Percentiles rank a stretch among this genome's conserved stretches.
Conservation (phyloP, 2,888 invertebrate species). For the Azorinus chamasolen region DNA sequence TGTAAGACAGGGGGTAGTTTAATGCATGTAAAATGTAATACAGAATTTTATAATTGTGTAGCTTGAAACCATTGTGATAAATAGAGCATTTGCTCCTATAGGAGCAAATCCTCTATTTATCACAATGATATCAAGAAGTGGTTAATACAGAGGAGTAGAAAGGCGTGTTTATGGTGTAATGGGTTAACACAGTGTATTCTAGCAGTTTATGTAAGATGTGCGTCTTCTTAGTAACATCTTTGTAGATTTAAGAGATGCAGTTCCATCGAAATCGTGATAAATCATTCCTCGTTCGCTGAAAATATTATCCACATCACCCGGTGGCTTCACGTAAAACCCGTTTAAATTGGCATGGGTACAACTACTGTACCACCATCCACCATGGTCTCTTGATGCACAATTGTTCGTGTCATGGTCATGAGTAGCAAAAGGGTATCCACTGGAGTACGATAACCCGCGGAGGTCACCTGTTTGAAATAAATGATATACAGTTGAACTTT, state of each 20-base stretch:
- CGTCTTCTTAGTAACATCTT: conserved; percentile 8
- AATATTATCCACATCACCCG: neutral
- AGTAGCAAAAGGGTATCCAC: neutral
- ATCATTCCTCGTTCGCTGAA: neutral
- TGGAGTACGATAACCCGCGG: conserved; percentile 10
- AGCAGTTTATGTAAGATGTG: neutral
- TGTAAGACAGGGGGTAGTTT: too few relatives aligned
- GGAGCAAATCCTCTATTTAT: too few relatives aligned
- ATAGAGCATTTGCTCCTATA: too few relatives aligned
- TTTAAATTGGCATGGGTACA: conserved; percentile 26
- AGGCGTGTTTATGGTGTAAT: too few relatives aligned
- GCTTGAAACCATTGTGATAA: too few relatives aligned
- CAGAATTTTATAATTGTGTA: too few relatives aligned
- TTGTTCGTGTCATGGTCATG: neutral
- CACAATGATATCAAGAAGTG: too few relatives aligned
- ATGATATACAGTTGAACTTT: too few relatives aligned
- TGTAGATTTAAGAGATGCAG: conserved; percentile 2
- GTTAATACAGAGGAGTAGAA: too few relatives aligned
- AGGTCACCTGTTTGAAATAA: conserved; percentile 7
- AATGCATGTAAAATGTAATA: too few relatives aligned
- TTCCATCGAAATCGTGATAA: neutral
- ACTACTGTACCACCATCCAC: conserved; percentile 29
- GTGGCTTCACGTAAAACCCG: conserved; percentile 14
- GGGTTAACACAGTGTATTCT: too few relatives aligned
- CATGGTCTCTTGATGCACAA: conserved; percentile 18